Percentiles rank a stretch among this genome's conserved stretches.
Evolutionary conservation across 2,888 invertebrate species (phyloP).

Genomic region (Pristionchus fissidentatus): DNA sequence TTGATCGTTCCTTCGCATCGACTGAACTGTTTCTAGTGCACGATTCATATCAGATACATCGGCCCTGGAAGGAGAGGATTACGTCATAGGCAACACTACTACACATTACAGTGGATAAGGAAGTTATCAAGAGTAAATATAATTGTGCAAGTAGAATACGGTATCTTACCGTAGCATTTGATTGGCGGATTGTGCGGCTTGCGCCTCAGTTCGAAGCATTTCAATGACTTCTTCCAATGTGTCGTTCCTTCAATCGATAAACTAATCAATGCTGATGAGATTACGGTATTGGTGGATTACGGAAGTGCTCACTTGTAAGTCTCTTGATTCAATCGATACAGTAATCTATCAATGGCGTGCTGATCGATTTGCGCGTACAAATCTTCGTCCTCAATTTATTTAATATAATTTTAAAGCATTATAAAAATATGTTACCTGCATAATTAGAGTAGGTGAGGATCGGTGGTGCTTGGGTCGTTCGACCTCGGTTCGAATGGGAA

Average conservation of each 20-base stretch:
- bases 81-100: neutral
- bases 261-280: neutral
- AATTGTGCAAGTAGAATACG: neutral
- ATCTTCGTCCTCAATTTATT: slow-evolving; percentile 25
- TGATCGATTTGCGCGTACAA: neutral
- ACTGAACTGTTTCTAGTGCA: slow-evolving; percentile 41
- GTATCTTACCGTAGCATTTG: slow-evolving; percentile 40
- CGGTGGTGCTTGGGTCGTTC: slow-evolving; percentile 37
- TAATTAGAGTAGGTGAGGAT: slow-evolving; percentile 30
- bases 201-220: slow-evolving; percentile 27
- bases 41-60: slow-evolving; percentile 44
- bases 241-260: slow-evolving; percentile 26
- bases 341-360: slow-evolving; percentile 21
- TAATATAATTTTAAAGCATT: neutral
- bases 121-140: neutral
- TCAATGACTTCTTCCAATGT: slow-evolving; percentile 39
- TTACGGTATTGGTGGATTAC: neutral
- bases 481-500: slow-evolving; percentile 44
- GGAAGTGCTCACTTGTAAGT: slow-evolving; percentile 5
- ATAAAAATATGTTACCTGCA: no score
- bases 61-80: slow-evolving; percentile 18
- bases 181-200: slow-evolving; percentile 41
- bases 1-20: slow-evolving; percentile 43
- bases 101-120: neutral
- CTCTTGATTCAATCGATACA: slow-evolving; percentile 33